These are phyloP conservation scores for Mesitornis unicolor DNA, from an alignment of 2,113 vertebrate species.

Conservation along the genomic window DNA sequence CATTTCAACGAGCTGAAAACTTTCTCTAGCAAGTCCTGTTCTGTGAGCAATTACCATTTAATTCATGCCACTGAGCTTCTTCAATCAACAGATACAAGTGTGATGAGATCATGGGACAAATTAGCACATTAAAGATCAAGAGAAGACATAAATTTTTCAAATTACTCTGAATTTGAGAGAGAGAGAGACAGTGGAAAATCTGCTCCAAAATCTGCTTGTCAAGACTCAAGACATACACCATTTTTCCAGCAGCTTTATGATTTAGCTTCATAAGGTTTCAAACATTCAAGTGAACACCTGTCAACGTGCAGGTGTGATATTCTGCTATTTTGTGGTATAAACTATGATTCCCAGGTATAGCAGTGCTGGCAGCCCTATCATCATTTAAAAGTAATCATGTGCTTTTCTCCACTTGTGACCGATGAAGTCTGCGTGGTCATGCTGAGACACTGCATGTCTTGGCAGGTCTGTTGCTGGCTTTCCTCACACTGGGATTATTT, in stretches of 20 bases:
- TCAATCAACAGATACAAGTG: conserved; percentile 55
- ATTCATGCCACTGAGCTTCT: conserved; percentile 50
- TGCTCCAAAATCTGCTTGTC: conserved; percentile 60
- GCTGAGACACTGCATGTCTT: not conserved
- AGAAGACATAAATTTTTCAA: conserved; percentile 64
- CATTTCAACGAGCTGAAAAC: conserved; percentile 33
- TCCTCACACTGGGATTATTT: conserved; percentile 62
- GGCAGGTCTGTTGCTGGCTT: conserved; percentile 49
- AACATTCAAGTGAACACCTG: conserved; percentile 48
- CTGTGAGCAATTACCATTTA: conserved; percentile 36
- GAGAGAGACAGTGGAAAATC: conserved; percentile 33
- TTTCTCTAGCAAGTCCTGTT: conserved; percentile 1
- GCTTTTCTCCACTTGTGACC: conserved; percentile 54
- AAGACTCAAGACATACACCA: conserved; percentile 17
- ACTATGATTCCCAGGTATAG: conserved; percentile 17
- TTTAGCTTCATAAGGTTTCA: conserved; percentile 57
- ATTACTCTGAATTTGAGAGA: conserved; percentile 60
- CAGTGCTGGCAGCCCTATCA: conserved; percentile 2
- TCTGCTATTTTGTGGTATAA: not conserved
- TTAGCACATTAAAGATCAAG: conserved; percentile 67
- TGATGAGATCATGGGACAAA: conserved; percentile 66
- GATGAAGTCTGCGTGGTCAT: conserved; percentile 28
- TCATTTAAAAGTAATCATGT: not conserved
- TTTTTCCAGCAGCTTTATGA: conserved; percentile 55
- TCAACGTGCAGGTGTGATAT: conserved; percentile 58